These are phyloP conservation scores for Neofelis nebulosa DNA, from an alignment of 2,113 vertebrate species.

Conservation along the genomic window DNA sequence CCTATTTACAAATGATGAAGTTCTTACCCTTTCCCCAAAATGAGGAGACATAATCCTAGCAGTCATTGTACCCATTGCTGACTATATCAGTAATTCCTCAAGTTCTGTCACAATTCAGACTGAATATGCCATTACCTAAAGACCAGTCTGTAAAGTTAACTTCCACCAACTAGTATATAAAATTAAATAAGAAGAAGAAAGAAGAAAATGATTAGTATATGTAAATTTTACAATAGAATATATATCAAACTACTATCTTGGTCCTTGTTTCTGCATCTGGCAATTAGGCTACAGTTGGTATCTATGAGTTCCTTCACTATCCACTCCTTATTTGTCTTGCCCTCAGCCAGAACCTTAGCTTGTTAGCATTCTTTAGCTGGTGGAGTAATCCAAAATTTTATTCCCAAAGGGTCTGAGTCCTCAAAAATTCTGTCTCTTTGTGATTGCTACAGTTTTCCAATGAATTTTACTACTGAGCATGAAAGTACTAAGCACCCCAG, in stretches of 20 bases:
- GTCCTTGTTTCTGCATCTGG: background rate
- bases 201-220: background rate
- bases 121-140: background rate
- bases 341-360: background rate
- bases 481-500: background rate
- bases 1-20: background rate
- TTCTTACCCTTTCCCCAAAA: background rate
- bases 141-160: background rate
- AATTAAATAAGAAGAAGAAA: background rate
- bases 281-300: background rate
- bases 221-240: background rate
- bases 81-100: background rate
- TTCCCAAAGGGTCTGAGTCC: background rate
- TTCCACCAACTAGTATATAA: background rate
- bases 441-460: background rate
- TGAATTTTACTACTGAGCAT: background rate
- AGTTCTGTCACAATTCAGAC: background rate
- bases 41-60: background rate
- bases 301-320: background rate
- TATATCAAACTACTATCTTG: background rate
- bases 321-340: background rate
- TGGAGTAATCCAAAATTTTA: background rate
- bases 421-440: background rate
- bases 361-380: background rate
- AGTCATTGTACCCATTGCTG: background rate